Percentiles rank a stretch among this genome's conserved stretches.
phyloP scores from a whole-genome alignment of 2,797 vertebrate genomes.

The Sparidentex hasta region DNA sequence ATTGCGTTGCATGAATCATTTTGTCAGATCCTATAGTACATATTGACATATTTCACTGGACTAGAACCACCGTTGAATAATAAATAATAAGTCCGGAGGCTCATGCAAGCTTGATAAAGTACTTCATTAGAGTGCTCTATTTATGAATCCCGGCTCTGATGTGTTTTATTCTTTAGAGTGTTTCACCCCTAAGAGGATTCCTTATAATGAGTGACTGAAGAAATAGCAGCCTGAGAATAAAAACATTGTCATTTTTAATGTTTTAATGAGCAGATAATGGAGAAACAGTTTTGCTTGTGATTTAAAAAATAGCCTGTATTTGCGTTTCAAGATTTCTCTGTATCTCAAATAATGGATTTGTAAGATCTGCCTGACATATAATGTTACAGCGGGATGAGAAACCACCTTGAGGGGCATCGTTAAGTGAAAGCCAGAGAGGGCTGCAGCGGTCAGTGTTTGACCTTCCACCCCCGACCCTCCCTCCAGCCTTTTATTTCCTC shows the following conservation, averaged over 20 bases:
- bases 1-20: constrained; percentile 78
- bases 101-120: constrained; percentile 68
- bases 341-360: constrained; percentile 45
- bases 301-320: constrained; percentile 22
- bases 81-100: constrained; percentile 72
- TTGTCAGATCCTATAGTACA: constrained; percentile 66
- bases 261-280: constrained; percentile 47
- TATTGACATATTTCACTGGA: constrained; percentile 75
- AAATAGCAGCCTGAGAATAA: constrained; percentile 35
- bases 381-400: constrained; percentile 23
- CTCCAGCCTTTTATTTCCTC: constrained; percentile 54
- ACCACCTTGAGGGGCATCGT: constrained; percentile 65
- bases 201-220: constrained; percentile 55
- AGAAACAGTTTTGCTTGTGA: constrained; percentile 27
- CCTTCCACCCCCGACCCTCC: constrained; percentile 66
- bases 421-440: constrained; percentile 59
- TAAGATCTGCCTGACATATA: constrained; percentile 44
- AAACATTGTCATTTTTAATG: constrained; percentile 53
- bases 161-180: constrained; percentile 57
- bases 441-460: constrained; percentile 61
- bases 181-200: constrained; percentile 52
- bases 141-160: constrained; percentile 70
- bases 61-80: constrained; percentile 70
- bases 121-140: constrained; percentile 77
- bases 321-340: constrained; percentile 30